Conservation (phyloP, 2,888 invertebrate species). For the Alloscopus bannaensis region DNA sequence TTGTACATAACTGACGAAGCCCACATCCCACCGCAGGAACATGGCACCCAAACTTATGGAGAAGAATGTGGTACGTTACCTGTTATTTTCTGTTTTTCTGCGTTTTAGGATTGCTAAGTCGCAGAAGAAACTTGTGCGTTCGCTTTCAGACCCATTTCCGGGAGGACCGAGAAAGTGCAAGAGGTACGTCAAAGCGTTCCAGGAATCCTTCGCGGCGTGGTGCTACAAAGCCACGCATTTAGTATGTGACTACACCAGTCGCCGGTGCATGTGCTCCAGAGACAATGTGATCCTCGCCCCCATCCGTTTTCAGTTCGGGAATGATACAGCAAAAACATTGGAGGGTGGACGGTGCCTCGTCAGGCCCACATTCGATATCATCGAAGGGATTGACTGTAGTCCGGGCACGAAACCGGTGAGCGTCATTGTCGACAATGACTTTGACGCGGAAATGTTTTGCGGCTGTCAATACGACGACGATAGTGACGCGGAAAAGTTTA, state of each 20-base stretch:
- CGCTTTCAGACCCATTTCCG: neutral
- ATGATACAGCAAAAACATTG: neutral
- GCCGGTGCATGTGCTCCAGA: conserved; percentile 3
- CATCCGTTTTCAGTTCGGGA: conserved; percentile 32
- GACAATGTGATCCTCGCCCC: neutral
- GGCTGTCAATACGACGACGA: neutral
- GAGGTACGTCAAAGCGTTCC: neutral
- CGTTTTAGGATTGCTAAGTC: no score
- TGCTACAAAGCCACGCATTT: conserved; percentile 37
- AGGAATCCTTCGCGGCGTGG: neutral
- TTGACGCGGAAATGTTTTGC: conserved; percentile 2
- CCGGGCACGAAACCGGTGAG: neutral
- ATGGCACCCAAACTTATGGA: neutral
- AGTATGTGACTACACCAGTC: conserved; percentile 4
- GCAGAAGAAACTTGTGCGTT: neutral
- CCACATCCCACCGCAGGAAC: neutral
- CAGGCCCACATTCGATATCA: conserved; percentile 21
- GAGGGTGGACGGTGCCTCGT: conserved; percentile 14
- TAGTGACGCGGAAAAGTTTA: conserved; percentile 1
- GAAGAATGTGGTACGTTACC: conserved; percentile 27
- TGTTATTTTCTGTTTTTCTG: no score
- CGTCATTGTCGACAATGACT: neutral
- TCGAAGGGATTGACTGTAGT: conserved; percentile 25
- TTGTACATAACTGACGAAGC: conserved; percentile 13
- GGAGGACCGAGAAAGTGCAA: conserved; percentile 9